Evolutionary conservation across 2,888 invertebrate genomes (phyloP), one percentile per base, ranked within the genome.

Genomic region (Diaperis boleti): DNA sequence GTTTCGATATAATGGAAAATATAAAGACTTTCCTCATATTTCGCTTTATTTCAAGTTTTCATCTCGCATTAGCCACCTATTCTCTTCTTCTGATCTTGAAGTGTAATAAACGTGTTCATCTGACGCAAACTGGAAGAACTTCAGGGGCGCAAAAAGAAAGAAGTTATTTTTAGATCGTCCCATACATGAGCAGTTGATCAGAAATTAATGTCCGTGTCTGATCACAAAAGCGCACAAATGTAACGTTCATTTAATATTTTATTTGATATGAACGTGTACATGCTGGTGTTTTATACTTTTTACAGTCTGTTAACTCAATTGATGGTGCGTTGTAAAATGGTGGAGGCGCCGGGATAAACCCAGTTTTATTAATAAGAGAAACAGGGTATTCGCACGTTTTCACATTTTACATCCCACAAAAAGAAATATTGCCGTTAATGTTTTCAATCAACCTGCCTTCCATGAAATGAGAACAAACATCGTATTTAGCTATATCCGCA

Each of bases 301-400:
- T n/a, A n/a, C n/a, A n/a, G n/a, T n/a, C n/a, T n/a, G n/a, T n/a
- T n/a, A n/a, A n/a, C n/a, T 22, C 26, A 7, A 4, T 22, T 7
- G 26, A 7, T 22, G 26, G 5, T 22, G 5, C 26, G 7, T 22
- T 22, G 3, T 44, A 10, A 49, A 33, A 49, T 49, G 49, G 49
- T 35, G 49, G 49, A 49, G 33, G 49, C 49, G 49, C 49, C 49
- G 49, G 49, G 33, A 26, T n/a, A n/a, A n/a, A n/a, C n/a, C n/a
- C n/a, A n/a, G n/a, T n/a, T n/a, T n/a, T n/a, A n/a, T n/a, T n/a
- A n/a, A n/a, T n/a, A n/a, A n/a, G n/a, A n/a, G n/a, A n/a, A n/a
- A n/a, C n/a, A n/a, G n/a, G n/a, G n/a, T n/a, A n/a, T n/a, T n/a
- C n/a, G n/a, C n/a, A n/a, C n/a, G n/a, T n/a, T n/a, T n/a, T n/a